Evolutionary conservation across 2,797 vertebrate species (phyloP).

Genomic region (Enteromius fasciolatus): DNA sequence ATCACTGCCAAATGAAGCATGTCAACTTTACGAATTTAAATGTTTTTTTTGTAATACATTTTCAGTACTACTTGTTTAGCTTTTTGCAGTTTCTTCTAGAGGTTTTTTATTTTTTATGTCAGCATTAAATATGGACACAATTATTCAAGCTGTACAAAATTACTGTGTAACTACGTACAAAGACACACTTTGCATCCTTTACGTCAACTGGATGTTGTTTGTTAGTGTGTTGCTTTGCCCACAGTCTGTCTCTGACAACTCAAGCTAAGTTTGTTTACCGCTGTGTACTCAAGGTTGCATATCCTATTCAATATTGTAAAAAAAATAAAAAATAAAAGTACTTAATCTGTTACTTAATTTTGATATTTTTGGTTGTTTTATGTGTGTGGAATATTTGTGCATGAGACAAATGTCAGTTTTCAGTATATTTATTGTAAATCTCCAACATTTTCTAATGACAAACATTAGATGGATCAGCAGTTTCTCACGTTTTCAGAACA

Average conservation of each 20-base stretch:
- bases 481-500: slow-evolving; percentile 42
- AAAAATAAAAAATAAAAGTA: slow-evolving; percentile 66
- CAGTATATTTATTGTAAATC: slow-evolving; percentile 35
- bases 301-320: slow-evolving; percentile 72
- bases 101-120: slow-evolving; percentile 11
- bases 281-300: slow-evolving; percentile 66
- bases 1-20: slow-evolving; percentile 46
- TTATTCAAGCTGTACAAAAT: slow-evolving; percentile 15
- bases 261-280: slow-evolving; percentile 67
- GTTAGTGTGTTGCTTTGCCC: slow-evolving; percentile 56
- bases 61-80: slow-evolving; percentile 5
- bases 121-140: not conserved
- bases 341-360: slow-evolving; percentile 44
- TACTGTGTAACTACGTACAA: slow-evolving; percentile 57
- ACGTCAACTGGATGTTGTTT: slow-evolving; percentile 59
- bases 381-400: not conserved
- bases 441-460: slow-evolving; percentile 30
- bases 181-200: slow-evolving; percentile 58
- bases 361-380: not conserved
- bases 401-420: not conserved
- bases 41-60: slow-evolving; percentile 1
- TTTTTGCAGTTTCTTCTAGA: not conserved
- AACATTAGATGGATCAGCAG: slow-evolving; percentile 36
- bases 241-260: slow-evolving; percentile 53
- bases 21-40: not conserved